Evolutionary conservation across 2,888 invertebrate species (phyloP), one percentile per base, ranked within the genome.

Genomic region (Epinotia bilunana): DNA sequence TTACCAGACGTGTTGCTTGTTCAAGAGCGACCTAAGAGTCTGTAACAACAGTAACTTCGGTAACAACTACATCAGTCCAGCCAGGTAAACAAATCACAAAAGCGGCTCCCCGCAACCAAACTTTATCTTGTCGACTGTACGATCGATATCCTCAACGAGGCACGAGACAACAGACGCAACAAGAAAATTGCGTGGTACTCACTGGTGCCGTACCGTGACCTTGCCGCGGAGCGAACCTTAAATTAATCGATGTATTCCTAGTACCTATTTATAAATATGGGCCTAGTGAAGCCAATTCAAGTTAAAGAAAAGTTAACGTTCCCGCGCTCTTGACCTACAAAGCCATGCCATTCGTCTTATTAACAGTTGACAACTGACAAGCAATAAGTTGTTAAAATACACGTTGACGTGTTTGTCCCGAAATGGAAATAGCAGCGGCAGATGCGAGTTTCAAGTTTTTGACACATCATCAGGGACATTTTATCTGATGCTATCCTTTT

Each of bases 181-280:
- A 86, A 86, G 78, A 79, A 79, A 86, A 84, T 87, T 84, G 88
- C 91, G 82, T 92, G 93, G 93, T 91, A 93, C 93, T 82, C 88
- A 82, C 91, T 91, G 93, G 93, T 91, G 93, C 93, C 87, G 87
- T 87, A 89, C 89, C 86, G 79, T 88, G 90, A 90, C 93, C 93
- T 92, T 93, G 90, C 78, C 79, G 84, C 85, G 80, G 83, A 84
- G 83, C 86, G 81, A 89, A 88, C 86, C 85, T 86, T 80, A 83
- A 87, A 83, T 78, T 83, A 91, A 92, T 92, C 91, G 91, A 92
- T 91, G 83, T 79, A 84, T 81, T 85, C 87, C 79, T 81, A 80
- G 82, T 86, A n/a, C n/a, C n/a, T n/a, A 86, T 84, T 86, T 84
- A 88, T 86, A 86, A 83, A 86, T 79, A 85, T 79, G 80, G 79